Base-by-base conservation (phyloP, 1,140 invertebrate genomes). In the Cydia amplana region DNA sequence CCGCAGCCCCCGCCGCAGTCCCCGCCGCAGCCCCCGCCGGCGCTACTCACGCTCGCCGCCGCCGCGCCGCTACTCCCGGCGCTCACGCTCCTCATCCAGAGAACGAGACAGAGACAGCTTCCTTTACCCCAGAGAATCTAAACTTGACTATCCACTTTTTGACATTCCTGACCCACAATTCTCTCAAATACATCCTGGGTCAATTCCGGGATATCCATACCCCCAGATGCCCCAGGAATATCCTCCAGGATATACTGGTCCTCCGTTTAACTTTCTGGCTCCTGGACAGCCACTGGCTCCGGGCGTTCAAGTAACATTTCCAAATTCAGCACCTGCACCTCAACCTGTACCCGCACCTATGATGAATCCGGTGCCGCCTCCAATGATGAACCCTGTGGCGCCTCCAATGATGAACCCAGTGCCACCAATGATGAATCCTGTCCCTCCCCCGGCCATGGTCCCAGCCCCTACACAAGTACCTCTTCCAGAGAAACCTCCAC, bases 81-180 rank as follows among this genome's bases (percentile, higher is more conserved):
- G 23, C 14, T 79, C 77, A 12, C 72, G 60, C 60, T 83, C 80
- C 20, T 55, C 74, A 23, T 77, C 77, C 20, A 72, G 74, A 60
- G 55, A 60, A 63, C 70, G 4, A 25, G 12, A 7, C 3, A 74
- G 64, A 23, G 89, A 91, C 74, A 82, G 78, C 51, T 89, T 89
- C 64, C 80, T 88, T 9, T 91, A 91, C 78, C 87, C 87, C 40
- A 83, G 80, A 43, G 76, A 85, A 20, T 23, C 78, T 12, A 75
- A 75, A 70, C 51, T 49, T 46, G 63, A 64, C n/a, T 43, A 79
- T 60, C 75, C 70, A 20, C 51, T 75, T 75, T 63, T 60, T 60
- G 73, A 78, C 76, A 74, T 72, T 76, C 51, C 49, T 51, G 74
- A 28, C 75, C 43, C 81, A 80, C 75, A 76, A 75, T 63, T 64